phyloP scores from a whole-genome alignment of 2,113 vertebrate species.

The Muntiacus reevesi region DNA sequence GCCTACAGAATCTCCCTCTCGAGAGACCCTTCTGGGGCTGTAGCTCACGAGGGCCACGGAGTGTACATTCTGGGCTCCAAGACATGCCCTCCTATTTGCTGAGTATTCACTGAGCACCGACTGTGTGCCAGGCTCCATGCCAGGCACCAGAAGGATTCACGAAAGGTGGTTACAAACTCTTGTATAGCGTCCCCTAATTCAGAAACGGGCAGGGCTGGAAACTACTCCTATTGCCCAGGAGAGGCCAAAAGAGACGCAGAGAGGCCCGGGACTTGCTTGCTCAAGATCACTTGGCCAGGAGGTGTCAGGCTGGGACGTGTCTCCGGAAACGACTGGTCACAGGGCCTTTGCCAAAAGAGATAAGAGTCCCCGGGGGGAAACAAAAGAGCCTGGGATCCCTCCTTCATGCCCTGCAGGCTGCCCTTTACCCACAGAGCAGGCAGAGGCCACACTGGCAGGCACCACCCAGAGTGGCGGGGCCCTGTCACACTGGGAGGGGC shows the following conservation, averaged over 20 bases:
- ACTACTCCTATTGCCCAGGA: not conserved
- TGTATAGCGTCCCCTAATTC: not conserved
- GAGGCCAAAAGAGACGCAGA: not conserved
- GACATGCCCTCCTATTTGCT: not conserved
- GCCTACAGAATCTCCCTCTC: not conserved
- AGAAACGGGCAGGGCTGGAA: not conserved
- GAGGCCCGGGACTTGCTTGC: not conserved
- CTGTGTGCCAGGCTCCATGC: not conserved
- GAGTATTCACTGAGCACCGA: not conserved
- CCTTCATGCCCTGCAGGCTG: not conserved
- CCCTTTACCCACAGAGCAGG: not conserved
- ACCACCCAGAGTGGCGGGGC: accelerated
- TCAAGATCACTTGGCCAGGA: not conserved
- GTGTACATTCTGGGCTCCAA: not conserved
- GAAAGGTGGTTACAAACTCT: not conserved
- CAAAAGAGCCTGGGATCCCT: not conserved
- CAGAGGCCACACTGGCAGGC: not conserved
- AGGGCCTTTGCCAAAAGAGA: conserved; percentile 33
- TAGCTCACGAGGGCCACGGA: not conserved
- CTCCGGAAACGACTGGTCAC: not conserved
- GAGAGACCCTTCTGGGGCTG: accelerated
- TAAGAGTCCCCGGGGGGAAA: not conserved
- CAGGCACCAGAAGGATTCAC: not conserved
- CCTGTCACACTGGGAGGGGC: not conserved
- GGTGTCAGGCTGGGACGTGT: not conserved